phyloP scores from a whole-genome alignment of 2,888 invertebrate species.

The Latrodectus elegans region DNA sequence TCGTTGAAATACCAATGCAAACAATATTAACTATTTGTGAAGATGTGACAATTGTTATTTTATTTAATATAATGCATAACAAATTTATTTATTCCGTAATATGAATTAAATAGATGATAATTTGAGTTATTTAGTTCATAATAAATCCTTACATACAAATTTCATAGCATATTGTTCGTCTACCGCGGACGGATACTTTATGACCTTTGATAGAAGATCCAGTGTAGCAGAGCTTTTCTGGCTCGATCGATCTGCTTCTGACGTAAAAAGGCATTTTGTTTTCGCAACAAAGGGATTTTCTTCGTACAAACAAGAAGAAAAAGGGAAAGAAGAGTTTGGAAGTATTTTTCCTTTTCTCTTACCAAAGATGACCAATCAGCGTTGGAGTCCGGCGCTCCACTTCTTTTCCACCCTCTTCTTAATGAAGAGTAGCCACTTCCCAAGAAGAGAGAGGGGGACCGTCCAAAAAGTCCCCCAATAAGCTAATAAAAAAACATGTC shows the following conservation, averaged over 20 bases:
- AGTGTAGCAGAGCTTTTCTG: no score
- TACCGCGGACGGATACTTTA: no score
- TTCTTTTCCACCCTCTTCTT: conserved; percentile 44
- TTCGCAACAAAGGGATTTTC: neutral
- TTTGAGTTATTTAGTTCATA: no score
- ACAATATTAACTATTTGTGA: no score
- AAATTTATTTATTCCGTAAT: no score
- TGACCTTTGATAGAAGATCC: no score
- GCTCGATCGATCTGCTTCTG: neutral
- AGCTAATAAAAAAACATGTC: conserved; percentile 27
- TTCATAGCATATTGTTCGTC: no score
- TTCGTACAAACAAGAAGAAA: neutral
- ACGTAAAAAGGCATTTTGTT: neutral
- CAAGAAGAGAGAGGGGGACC: conserved; percentile 22
- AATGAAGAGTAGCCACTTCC: conserved; percentile 62
- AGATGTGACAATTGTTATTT: no score
- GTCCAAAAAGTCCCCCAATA: conserved; percentile 18
- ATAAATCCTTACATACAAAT: no score
- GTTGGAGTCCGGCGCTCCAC: conserved; percentile 31
- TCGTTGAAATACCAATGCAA: no score
- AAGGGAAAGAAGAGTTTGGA: neutral
- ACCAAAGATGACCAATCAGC: conserved; percentile 63
- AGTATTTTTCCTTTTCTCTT: conserved; percentile 8
- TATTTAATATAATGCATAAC: no score
- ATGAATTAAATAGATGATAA: no score